Base-by-base conservation (phyloP, 2,888 invertebrate genomes). In the Amblyjoppa fuscipennis region DNA sequence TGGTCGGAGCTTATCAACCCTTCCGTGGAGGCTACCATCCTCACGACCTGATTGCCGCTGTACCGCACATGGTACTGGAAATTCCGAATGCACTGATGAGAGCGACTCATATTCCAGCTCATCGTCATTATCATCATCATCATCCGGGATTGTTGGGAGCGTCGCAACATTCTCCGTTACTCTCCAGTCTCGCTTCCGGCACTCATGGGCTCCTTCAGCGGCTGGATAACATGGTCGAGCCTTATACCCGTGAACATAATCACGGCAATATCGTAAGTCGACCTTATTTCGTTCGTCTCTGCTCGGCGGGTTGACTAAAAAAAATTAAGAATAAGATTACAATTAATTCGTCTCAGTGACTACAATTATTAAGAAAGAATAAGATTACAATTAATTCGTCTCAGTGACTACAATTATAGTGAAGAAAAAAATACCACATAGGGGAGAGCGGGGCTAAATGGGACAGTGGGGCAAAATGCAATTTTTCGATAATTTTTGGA, bases 11-110 rank as follows among this genome's bases (percentile, higher is more conserved):
- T 68, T 61, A 51, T 34, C 81, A 64, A 56, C 34, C 59, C 11
- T 51, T 25, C 13, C 71, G 69, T 3, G 16, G 71, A 31, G 20
- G 28, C 53, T 77, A 59, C 11, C 28, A 77, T 28, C 56, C 75
- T 74, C 66, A 41, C 16, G 13, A 31, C 34, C 11, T 56, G 28
- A 11, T 78, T 2, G 53, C 28, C n/a, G 53, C 38, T 9, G 13
- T 75, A 34, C 73, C 82, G 1, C 53, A 61, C 1, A 38, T 56
- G 53, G 3, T 83, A 2, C 28, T 86, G 13, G 61, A 41, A 45
- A 69, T 80, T 77, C 84, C 86, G 13, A 74, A 84, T 38, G 41
- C 75, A n/a, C n/a, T 77, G 41, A 25, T 61, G 20, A 71, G 53
- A 34, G 49, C 79, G n/a, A 25, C 68, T 69, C 82, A 16, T 49